Base-by-base conservation (phyloP, 2,797 vertebrate genomes). In the Enteromius fasciolatus region DNA sequence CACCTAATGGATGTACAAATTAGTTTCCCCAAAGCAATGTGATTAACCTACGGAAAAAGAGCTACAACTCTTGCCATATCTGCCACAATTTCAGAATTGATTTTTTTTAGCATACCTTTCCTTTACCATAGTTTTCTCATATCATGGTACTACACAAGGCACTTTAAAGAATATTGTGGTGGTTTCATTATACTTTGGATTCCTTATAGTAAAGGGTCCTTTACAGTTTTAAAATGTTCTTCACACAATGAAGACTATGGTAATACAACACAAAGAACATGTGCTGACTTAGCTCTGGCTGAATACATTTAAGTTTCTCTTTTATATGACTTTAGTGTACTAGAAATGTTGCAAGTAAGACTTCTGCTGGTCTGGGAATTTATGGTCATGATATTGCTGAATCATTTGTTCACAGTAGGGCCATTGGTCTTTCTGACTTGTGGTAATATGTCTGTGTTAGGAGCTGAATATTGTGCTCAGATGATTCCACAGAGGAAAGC, bases 361-460 rank as follows among this genome's bases (percentile, higher is more conserved):
- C 50, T 64, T 82, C 74, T 44, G 64, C 52, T 46, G 78, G 52
- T 57, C 46, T 67, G 52, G 68, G 63, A 76, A 82, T 84, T 73
- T 82, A 79, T 82, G 67, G 31, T 70, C 63, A 64, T 70, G 46
- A 76, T 84, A 82, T 57, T 79, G 85, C 82, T 86, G 85, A 86
- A 82, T 86, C 75, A 84, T 84, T 79, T 70, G 63, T 82, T 82
- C 68, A 23, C 18, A 39, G 31, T 50, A 46, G 59, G 46, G 52
- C 63, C 20, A 84, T 82, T 86, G 70, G 63, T 86, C 69, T 84
- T 84, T 76, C 52, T 81, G 82, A 84, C 63, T 25, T 84, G 68
- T 66, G 63, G 69, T 82, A 84, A 86, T 86, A 78, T 66, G 82
- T 84, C 79, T 67, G 44, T 75, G 63, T 83, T 86, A 81, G 57